Evolutionary conservation across 2,888 invertebrate genomes (phyloP).

Genomic region (Polydrusus tereticollis): DNA sequence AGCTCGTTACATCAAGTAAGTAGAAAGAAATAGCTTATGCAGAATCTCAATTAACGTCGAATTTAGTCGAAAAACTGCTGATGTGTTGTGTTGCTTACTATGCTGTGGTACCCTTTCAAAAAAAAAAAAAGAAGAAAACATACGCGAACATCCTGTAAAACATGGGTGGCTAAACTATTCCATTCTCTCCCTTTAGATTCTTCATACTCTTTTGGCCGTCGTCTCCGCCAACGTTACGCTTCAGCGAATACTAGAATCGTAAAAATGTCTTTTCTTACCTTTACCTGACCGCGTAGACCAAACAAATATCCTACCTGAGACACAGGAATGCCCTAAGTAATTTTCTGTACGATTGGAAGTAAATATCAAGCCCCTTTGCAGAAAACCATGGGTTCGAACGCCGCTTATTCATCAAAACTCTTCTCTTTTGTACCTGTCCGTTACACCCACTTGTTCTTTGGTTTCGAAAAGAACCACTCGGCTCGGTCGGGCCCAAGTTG

Average conservation of each 20-base stretch:
- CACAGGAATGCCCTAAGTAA: constrained; percentile 61
- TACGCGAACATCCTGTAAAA: too few species aligned
- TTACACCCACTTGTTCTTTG: constrained; percentile 57
- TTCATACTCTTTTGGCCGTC: constrained; percentile 16
- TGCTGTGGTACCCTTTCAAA: too few species aligned
- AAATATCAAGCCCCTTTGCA: constrained; percentile 56
- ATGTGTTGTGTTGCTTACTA: too few species aligned
- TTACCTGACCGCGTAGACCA: constrained; percentile 50
- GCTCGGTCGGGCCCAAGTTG: constrained; percentile 34
- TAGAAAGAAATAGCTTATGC: too few species aligned
- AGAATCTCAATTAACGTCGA: too few species aligned
- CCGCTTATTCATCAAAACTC: constrained; percentile 50
- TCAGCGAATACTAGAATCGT: constrained; percentile 50
- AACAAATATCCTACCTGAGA: constrained; percentile 40
- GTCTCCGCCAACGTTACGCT: constrained; percentile 49
- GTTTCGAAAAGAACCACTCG: constrained; percentile 39
- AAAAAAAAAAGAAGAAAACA: too few species aligned
- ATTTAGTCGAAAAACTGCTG: too few species aligned
- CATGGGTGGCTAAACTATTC: too few species aligned
- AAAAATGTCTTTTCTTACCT: constrained; percentile 53
- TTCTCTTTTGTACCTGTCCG: constrained; percentile 56
- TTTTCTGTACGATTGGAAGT: constrained; percentile 58
- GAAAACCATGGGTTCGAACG: constrained; percentile 10
- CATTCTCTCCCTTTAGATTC: too few species aligned
- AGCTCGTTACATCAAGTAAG: too few species aligned